Base-by-base conservation (phyloP, 2,797 vertebrate genomes). In the Pangasius sanitwongsei region DNA sequence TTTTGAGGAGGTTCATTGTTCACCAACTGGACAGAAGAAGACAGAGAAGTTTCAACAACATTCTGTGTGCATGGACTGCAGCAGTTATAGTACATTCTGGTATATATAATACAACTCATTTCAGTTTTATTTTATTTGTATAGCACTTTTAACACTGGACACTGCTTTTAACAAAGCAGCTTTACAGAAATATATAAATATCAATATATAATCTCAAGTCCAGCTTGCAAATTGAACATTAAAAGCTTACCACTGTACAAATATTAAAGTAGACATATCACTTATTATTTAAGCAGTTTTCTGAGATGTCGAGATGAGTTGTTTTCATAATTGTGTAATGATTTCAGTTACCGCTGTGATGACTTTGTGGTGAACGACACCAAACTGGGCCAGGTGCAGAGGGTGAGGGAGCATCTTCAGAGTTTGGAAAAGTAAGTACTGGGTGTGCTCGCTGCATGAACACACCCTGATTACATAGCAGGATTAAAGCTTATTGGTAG, bases 331-430 rank as follows among this genome's bases (percentile, higher is more conserved):
- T 85, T 41, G 44, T 78, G 81, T 15, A 53, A 25, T 89, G 91
- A 93, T 67, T 90, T 65, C 93, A 99, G 99, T 97, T 99, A 99
- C 89, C 97, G 97, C 92, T 99, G 98, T 95, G 99, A 99, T 94
- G 98, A 99, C 92, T 99, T 99, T 95, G 97, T 98, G 87, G 97
- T 99, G 91, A 99, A 99, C 70, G 98, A 99, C 94, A 98, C 97
- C 95, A 99, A 98, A 94, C 95, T 98, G 86, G 98, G 98, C 83
- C 96, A 98, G 90, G 97, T 99, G 83, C 98, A 99, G 96, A 98
- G 98, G 95, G 96, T 99, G 92, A 97, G 98, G 94, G 98, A 99
- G 90, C 97, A 98, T 93, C 97, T 99, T 89, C 99, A 99, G 94
- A 98, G 97, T 95, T 95, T 99, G 96, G 98, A 99, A 96, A 99